A percentile compares a stretch with the other conserved stretches of the same genome.
Conservation (phyloP, 2,888 invertebrate species). For the Phaonia tiefii region DNA sequence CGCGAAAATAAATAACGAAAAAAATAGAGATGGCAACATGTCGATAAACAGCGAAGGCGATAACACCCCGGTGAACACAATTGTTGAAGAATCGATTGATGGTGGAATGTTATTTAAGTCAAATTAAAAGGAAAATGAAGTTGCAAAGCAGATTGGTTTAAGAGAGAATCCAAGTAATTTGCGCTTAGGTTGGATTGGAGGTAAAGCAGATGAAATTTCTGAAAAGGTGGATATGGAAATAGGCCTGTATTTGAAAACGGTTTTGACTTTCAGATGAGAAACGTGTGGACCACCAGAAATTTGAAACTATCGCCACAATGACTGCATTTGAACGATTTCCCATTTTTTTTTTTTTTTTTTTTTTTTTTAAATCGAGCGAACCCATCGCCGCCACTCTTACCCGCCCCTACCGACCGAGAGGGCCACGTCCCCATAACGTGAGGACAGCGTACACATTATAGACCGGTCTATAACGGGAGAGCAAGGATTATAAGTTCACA, state of each 20-base stretch:
- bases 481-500: no score
- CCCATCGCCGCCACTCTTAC: no score
- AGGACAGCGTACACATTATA: no score
- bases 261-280: conserved; percentile 34
- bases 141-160: conserved; percentile 47
- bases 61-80: conserved; percentile 33
- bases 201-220: conserved; percentile 46
- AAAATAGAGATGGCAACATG: neutral
- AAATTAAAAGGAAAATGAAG: conserved; percentile 27
- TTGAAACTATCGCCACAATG: conserved; percentile 30
- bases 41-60: neutral
- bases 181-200: conserved; percentile 50
- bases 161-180: conserved; percentile 35
- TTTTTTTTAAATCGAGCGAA: no score
- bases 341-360: no score
- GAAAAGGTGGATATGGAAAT: conserved; percentile 42
- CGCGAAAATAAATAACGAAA: no score
- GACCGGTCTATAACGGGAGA: no score
- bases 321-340: conserved; percentile 25
- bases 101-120: conserved; percentile 38
- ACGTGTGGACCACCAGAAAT: conserved; percentile 44
- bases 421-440: no score
- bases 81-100: conserved; percentile 9
- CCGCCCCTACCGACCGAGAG: no score
- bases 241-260: neutral